Percentiles rank a stretch among this genome's conserved stretches.
Evolutionary conservation across 2,888 invertebrate genomes (phyloP).

Genomic region (Sycophila texana): DNA sequence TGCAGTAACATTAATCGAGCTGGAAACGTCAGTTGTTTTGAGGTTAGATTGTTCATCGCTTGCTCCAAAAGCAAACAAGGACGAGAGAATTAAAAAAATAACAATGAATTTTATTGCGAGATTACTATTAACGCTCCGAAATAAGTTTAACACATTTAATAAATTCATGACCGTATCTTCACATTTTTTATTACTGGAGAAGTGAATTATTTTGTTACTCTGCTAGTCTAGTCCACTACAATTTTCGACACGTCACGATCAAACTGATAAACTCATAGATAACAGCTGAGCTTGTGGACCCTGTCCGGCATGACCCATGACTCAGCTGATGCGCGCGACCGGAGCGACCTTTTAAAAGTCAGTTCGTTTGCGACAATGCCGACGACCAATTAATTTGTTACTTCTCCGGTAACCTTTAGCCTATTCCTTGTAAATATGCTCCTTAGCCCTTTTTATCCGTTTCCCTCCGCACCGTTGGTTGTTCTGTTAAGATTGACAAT

Average conservation of each 20-base stretch:
- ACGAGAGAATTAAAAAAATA: conserved; percentile 19
- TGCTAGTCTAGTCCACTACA: background rate
- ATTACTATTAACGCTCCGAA: background rate
- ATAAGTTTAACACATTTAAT: conserved; percentile 20
- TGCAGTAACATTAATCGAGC: conserved; percentile 8
- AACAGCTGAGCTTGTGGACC: too few relatives aligned
- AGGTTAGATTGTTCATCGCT: conserved; percentile 52
- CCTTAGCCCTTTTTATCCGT: too few relatives aligned
- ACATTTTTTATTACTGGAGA: conserved; percentile 33
- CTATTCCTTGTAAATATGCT: too few relatives aligned
- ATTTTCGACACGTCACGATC: conserved; percentile 31
- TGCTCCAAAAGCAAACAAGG: conserved; percentile 22
- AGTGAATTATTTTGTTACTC: conserved; percentile 31
- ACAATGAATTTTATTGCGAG: conserved; percentile 16
- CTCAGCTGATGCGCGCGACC: too few relatives aligned
- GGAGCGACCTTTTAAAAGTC: too few relatives aligned
- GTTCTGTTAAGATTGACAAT: too few relatives aligned
- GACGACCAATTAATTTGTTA: too few relatives aligned
- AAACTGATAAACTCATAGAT: too few relatives aligned
- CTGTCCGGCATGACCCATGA: too few relatives aligned
- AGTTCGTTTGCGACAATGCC: too few relatives aligned
- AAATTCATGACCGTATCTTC: conserved; percentile 50
- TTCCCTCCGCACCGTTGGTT: too few relatives aligned
- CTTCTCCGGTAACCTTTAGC: too few relatives aligned
- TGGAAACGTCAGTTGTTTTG: background rate